Evolutionary conservation across 2,888 invertebrate genomes (phyloP).

Genomic region (Orchestes rusci): DNA sequence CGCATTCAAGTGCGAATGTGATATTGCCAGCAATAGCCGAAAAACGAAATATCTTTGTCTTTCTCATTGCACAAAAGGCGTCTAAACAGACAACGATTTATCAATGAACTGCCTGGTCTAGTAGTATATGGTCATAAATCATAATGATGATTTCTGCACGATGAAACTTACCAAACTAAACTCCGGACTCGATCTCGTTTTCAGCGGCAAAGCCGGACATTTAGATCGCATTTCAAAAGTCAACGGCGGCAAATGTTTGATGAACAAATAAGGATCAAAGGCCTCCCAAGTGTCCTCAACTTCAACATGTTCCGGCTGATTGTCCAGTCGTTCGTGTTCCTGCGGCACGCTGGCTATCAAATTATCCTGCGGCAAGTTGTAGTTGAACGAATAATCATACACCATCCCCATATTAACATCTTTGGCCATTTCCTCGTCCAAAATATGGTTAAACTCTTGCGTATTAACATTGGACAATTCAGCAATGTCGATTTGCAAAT

Average conservation of each 20-base stretch:
- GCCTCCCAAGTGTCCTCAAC: slow-evolving; percentile 63
- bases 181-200: slow-evolving; percentile 87
- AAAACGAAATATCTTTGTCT: no score
- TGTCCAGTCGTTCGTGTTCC: slow-evolving; percentile 38
- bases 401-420: slow-evolving; percentile 33
- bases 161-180: slow-evolving; percentile 76
- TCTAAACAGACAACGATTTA: no score
- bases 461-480: slow-evolving; percentile 38
- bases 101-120: no score
- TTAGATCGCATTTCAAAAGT: slow-evolving; percentile 67
- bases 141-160: no score
- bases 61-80: no score
- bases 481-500: slow-evolving; percentile 28
- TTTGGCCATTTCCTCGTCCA: slow-evolving; percentile 48
- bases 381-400: slow-evolving; percentile 38
- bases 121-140: no score
- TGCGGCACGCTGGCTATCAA: slow-evolving; percentile 37
- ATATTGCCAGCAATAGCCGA: no score
- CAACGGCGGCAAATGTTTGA: slow-evolving; percentile 80
- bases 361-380: slow-evolving; percentile 31
- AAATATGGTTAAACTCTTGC: slow-evolving; percentile 47
- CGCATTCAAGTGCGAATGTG: no score
- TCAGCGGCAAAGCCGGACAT: slow-evolving; percentile 80
- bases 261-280: slow-evolving; percentile 86
- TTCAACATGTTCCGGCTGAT: slow-evolving; percentile 41